These are phyloP conservation scores for Microplitis demolitor DNA, from an alignment of 1,140 invertebrate genomes.

Conservation along the genomic window DNA sequence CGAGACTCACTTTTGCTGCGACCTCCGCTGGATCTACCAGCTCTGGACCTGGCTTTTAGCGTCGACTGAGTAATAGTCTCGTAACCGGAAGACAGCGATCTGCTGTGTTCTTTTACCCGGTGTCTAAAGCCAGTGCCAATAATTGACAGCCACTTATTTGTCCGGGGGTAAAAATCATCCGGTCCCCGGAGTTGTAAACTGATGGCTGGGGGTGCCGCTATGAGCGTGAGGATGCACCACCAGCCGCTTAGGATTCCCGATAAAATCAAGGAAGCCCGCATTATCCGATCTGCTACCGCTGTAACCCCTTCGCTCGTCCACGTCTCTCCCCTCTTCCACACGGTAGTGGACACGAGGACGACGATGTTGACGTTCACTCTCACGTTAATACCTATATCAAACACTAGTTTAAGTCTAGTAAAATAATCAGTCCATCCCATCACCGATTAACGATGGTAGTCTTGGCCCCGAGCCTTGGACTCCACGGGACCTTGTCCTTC, in stretches of 20 bases:
- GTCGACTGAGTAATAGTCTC: neutral
- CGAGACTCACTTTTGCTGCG: conserved; percentile 40
- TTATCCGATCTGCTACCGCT: conserved; percentile 49
- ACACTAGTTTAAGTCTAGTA: neutral
- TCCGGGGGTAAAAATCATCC: neutral
- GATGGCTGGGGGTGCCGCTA: conserved; percentile 46
- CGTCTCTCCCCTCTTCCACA: conserved; percentile 23
- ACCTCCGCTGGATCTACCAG: conserved; percentile 23
- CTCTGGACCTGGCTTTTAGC: neutral
- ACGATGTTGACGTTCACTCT: neutral
- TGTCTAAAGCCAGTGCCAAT: neutral
- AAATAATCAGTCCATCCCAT: conserved; percentile 15
- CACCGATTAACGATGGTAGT: conserved; percentile 1
- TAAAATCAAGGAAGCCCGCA: conserved; percentile 57
- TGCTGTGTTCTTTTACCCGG: neutral
- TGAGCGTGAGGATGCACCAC: conserved; percentile 49
- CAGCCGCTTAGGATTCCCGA: conserved; percentile 56
- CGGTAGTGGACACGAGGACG: conserved; percentile 20
- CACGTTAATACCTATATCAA: neutral
- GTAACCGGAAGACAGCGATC: neutral
- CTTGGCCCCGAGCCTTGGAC: too few relatives aligned
- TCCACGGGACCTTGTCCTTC: too few relatives aligned
- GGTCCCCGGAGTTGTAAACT: conserved; percentile 33
- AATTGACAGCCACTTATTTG: neutral
- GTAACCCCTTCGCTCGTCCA: conserved; percentile 41